phyloP scores from a whole-genome alignment of 2,113 vertebrate genomes.

The Passer montanus region DNA sequence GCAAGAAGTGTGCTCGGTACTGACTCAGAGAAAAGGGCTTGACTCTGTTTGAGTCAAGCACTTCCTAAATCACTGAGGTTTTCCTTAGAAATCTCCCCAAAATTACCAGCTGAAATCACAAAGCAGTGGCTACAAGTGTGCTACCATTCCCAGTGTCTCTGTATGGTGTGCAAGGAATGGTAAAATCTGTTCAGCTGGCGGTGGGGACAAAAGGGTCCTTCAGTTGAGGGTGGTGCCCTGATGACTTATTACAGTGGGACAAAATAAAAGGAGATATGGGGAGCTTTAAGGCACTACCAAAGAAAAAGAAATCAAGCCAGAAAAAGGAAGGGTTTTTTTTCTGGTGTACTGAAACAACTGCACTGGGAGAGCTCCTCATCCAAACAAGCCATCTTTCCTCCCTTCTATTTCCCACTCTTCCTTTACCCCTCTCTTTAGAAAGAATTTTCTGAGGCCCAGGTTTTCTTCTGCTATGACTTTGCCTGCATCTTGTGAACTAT shows the following conservation, averaged over 20 bases:
- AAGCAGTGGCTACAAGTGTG: background rate
- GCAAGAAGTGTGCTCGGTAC: background rate
- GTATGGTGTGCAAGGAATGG: background rate
- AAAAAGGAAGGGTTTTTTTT: background rate
- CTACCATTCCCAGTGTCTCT: background rate
- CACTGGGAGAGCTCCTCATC: background rate
- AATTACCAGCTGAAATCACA: background rate
- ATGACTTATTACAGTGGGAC: background rate
- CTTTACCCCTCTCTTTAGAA: background rate
- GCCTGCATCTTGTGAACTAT: background rate
- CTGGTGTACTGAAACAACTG: background rate
- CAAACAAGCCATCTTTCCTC: background rate
- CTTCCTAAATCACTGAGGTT: background rate
- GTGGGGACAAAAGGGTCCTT: background rate
- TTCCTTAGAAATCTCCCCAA: background rate
- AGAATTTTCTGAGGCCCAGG: background rate
- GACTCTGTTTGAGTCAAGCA: background rate
- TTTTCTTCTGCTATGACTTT: background rate
- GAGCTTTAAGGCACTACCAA: background rate
- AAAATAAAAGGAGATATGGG: background rate
- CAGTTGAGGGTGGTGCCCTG: background rate
- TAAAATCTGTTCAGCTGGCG: background rate
- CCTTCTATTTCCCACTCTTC: background rate
- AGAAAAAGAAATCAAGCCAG: background rate
- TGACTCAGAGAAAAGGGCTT: background rate